Conservation (phyloP, 2,113 vertebrate genomes). For the sheep (Ovis aries) region ARS-UI_Ramb_v3.0 NC_056079.1:39241501-39242000, state of each 20-base stretch:
- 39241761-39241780: background rate
- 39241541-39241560: background rate
- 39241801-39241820: background rate
- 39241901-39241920: background rate
- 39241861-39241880: background rate
- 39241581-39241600: background rate
- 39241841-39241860: background rate
- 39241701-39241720: background rate
- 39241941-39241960: background rate
- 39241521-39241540: background rate
- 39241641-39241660: background rate
- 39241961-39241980: background rate
- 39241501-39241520: background rate
- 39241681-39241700: background rate
- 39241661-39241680: background rate
- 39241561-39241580: background rate
- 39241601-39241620: background rate
- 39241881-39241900: background rate
- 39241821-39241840: background rate
- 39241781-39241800: background rate
- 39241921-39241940: background rate
- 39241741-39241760: background rate
- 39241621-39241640: background rate
- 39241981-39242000: background rate
- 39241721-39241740: background rate